Evolutionary conservation across 2,113 vertebrate genomes (phyloP), one percentile per base, ranked within the genome.

Genomic region (Rissa tridactyla): DNA sequence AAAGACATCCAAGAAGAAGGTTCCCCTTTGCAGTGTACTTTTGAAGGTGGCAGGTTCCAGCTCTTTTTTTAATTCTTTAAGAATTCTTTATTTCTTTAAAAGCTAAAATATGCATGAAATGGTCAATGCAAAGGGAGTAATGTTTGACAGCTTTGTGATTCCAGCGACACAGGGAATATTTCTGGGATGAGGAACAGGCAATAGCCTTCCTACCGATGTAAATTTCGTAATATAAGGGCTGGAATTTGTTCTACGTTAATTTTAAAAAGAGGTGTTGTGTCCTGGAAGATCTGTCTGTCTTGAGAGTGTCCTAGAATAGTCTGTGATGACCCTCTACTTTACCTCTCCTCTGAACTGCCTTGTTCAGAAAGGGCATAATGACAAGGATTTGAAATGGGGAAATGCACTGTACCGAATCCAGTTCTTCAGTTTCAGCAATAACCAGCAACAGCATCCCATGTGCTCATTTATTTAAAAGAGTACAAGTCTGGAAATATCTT

Each of bases 371-470:
- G 10, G 14, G 3, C 90, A 51, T 75, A 11, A 13, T 49, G 51
- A 77, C 54, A 94, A 76, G 87, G 70, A 81, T 72, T 96, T 92
- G 73, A 49, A 88, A 85, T 12, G 20, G 34, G 71, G 47, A 91
- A 89, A 86, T 46, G 78, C 40, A 34, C 20, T 95, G 51, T 46
- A 62, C 52, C 15, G 8, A 58, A 72, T 92, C 66, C 81, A 65
- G 3, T 64, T 86, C 95, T 95, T 86, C 42, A 90, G 20, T 95
- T 96, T 93, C 96, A 94, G 79, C 62, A 72, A 36, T 77, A 88
- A 54, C 62, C 52, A 80, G 73, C 19, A 9, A 72, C 66, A 71
- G 65, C 58, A 55, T 94, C 94, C 78, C 44, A 12, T 75, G 38
- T 91, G 57, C 54, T 72, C 12, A 10, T 87, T 96, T 94, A 25